Percentiles rank a stretch among this genome's conserved stretches.
Conservation (phyloP, 2,797 vertebrate species). For the Pyrocephalus nanus region DNA sequence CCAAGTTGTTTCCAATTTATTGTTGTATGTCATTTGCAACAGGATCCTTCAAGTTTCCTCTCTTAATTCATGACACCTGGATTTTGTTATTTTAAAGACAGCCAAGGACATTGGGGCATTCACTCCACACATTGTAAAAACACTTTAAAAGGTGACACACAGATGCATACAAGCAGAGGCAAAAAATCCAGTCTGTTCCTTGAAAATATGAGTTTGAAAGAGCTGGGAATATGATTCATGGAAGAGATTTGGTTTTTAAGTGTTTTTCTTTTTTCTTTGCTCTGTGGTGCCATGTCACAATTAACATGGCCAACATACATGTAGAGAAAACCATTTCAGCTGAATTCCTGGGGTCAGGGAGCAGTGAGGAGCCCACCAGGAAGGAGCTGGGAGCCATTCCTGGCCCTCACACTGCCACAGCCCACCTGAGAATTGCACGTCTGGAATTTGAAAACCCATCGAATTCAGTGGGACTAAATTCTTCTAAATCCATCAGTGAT, state of each 20-base stretch:
- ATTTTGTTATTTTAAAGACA: slow-evolving; percentile 68
- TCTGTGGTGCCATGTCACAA: background rate
- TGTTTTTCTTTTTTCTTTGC: background rate
- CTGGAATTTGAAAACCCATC: background rate
- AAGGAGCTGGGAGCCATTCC: slow-evolving; percentile 60
- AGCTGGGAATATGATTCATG: background rate
- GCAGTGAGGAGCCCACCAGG: background rate
- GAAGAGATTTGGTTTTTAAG: background rate
- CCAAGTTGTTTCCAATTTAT: slow-evolving; percentile 76
- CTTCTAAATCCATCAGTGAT: background rate
- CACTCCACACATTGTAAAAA: slow-evolving; percentile 69
- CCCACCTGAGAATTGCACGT: background rate
- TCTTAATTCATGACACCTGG: slow-evolving; percentile 71
- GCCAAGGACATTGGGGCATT: slow-evolving; percentile 48
- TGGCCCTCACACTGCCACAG: background rate
- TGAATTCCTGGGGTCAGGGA: background rate
- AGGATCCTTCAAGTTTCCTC: slow-evolving; percentile 61
- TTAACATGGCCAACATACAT: background rate
- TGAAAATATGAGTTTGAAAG: background rate
- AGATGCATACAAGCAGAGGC: background rate
- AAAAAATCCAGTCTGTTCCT: background rate
- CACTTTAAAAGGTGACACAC: slow-evolving; percentile 49
- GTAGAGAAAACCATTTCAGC: background rate
- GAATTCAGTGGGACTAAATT: background rate
- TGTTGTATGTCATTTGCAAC: slow-evolving; percentile 68